phyloP scores from a whole-genome alignment of 2,113 vertebrate species.

The Megaptera novaeangliae region DNA sequence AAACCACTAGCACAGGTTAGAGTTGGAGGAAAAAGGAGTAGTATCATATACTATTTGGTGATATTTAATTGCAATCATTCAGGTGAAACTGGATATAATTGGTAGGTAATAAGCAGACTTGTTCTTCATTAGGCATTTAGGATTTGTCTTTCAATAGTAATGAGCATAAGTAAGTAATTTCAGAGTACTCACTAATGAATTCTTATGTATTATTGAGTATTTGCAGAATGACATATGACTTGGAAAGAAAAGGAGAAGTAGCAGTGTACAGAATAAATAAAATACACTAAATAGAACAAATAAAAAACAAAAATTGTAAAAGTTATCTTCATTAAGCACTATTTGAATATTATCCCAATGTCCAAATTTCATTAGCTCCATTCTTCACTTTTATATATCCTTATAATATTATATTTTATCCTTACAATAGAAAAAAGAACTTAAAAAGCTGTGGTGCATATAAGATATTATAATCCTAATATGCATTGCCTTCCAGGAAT shows the following conservation, averaged over 20 bases:
- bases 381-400: neutral
- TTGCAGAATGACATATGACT: neutral
- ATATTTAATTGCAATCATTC: neutral
- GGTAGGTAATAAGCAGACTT: neutral
- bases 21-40: neutral
- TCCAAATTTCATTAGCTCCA: neutral
- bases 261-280: neutral
- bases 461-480: neutral
- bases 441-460: neutral
- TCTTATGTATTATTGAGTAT: neutral
- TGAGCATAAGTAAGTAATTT: conserved; percentile 5
- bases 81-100: neutral
- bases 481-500: neutral
- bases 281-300: neutral
- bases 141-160: conserved; percentile 5
- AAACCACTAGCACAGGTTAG: neutral
- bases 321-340: neutral
- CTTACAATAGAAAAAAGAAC: neutral
- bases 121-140: neutral
- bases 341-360: neutral
- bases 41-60: neutral
- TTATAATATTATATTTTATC: neutral
- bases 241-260: neutral
- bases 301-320: neutral
- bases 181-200: conserved; percentile 12